phyloP scores from a whole-genome alignment of 37 sponge, comb jelly and placozoan genomes.

The Beroe forskalii region DNA sequence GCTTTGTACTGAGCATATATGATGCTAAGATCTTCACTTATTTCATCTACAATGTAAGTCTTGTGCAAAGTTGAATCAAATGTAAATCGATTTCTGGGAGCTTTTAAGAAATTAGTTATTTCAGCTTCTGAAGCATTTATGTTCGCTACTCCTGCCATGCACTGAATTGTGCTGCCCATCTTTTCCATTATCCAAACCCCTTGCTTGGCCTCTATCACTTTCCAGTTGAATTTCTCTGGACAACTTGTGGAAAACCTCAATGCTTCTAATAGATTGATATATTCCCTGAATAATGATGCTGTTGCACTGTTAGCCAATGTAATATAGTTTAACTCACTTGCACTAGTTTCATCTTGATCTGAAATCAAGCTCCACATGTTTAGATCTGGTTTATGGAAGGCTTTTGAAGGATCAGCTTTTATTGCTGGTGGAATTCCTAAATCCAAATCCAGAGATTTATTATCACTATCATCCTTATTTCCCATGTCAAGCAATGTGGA shows the following conservation, averaged over 20 bases:
- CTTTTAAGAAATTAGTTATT: conserved; percentile 13
- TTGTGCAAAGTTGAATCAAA: conserved; percentile 4
- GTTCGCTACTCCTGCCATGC: conserved; percentile 50
- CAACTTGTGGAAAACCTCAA: background rate
- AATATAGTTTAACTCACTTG: background rate
- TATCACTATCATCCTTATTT: background rate
- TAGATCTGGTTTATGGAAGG: background rate
- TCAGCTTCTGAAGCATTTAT: conserved; percentile 20
- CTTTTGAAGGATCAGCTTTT: too few species aligned
- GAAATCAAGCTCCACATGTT: background rate
- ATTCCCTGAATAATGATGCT: conserved; percentile 2
- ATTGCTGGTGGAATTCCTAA: background rate
- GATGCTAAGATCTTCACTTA: background rate
- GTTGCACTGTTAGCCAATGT: conserved; percentile 36
- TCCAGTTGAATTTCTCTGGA: conserved; percentile 39
- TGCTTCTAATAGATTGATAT: conserved; percentile 20
- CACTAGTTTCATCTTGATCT: background rate
- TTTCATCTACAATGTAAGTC: background rate
- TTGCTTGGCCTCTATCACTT: conserved; percentile 2
- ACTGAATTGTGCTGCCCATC: conserved; percentile 11
- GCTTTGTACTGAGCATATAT: conserved; percentile 33
- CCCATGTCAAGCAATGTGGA: conserved; percentile 10
- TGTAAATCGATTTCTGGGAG: conserved; percentile 9
- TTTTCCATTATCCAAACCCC: conserved; percentile 42
- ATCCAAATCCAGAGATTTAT: background rate